Evolutionary conservation across 2,888 invertebrate genomes (phyloP), one percentile per base, ranked within the genome.

Genomic region (Malacosoma neustria): DNA sequence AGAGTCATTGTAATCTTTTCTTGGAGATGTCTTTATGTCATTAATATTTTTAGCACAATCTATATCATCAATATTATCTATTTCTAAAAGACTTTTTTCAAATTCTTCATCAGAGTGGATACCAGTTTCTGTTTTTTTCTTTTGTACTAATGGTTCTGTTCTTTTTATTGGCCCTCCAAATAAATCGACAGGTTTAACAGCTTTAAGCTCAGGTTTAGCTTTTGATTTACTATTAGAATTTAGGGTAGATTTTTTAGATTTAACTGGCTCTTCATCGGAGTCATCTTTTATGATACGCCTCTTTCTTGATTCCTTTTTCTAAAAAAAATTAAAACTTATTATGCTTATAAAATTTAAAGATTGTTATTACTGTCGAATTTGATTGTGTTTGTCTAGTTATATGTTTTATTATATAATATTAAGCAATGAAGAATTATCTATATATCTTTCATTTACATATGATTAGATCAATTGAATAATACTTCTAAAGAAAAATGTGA

Each of bases 71-170:
- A 72, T 58, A 49, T 87, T 87, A 72, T 93, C 93, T 40, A 93
- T 66, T 59, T 91, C 88, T 43, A 88, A 59, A 11, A 93, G 71
- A 11, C 91, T 91, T 51, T 89, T 87, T 54, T 90, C 90, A 71
- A 95, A 94, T 39, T 91, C 90, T 15, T 90, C 89, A 74, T 92
- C 89, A 54, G 88, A 87, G 61, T 91, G 91, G 49, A 89, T 86
- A 14, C 89, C 80, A n/a, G 68, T 63, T 57, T 85, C 84, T 14
- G 81, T 84, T 15, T 67, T 67, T 53, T 47, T 61, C 66, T 72
- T 87, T 59, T 63, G 81, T 13, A 73, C 79, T 65, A 67, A 63
- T 48, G 55, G 84, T 61, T 87, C 87, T 4, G 88, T 72, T 44
- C 91, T 79, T 49, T 88, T 89, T 11, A 92, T 74, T 1, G 91